Base-by-base conservation (phyloP, 2,113 vertebrate species). In the Nothobranchius furzeri region DNA sequence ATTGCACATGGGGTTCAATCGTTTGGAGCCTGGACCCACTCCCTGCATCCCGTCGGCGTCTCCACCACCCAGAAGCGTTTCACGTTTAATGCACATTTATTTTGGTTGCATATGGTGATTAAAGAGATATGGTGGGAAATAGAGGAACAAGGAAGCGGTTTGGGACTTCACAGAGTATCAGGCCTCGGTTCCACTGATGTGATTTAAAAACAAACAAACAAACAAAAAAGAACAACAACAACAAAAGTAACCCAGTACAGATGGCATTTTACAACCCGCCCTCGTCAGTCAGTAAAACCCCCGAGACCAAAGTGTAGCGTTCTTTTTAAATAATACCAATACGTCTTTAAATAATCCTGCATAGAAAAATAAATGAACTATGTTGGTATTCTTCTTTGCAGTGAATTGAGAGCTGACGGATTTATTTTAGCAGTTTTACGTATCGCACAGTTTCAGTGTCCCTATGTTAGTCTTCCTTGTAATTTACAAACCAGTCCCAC, bases 401-500 rank as follows among this genome's bases (percentile, higher is more conserved):
- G 90, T 76, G 64, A 90, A 92, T 90, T 89, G 81, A 89, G 86
- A 85, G 84, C 83, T 88, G 86, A 91, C 75, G 73, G 53, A 87
- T 78, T 83, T 70, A 61, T 77, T 82, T 68, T 72, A 37, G 53
- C 53, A 63, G 64, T 65, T 79, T 24, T 68, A 75, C 60, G 59
- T 67, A 40, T 68, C 13, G 35, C 75, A 86, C 73, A 77, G 74
- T 66, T 42, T 76, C 30, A 73, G 64, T 69, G 42, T 71, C 60
- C 17, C 24, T 55, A 59, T 83, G 80, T 87, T 49, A 57, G 83
- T 88, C 75, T 83, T 87, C 68, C 78, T 89, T 90, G 90, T 92
- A 91, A 90, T 98, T 96, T 97, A 98, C 95, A 99, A 98, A 98
- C 94, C 95, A 95, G 95, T 94, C 96, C 95, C 95, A 98, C 97